Base-by-base conservation (phyloP, 37 sponge, comb jelly and placozoan genomes). In the Aplysina aerophoba region DNA sequence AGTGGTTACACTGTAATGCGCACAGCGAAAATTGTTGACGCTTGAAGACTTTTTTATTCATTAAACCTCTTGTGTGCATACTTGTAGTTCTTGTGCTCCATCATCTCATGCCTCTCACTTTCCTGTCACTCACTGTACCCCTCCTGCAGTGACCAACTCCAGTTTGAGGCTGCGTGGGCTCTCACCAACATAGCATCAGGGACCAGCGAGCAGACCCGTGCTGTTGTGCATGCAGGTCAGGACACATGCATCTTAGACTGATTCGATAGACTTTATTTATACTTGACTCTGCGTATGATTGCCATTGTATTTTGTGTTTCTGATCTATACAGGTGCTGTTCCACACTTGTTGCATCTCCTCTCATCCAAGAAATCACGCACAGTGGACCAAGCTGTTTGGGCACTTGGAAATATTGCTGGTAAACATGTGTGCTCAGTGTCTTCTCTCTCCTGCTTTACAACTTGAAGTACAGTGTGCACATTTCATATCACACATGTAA, bases 81-180 rank as follows among this genome's bases (percentile, higher is more conserved):
- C n/a, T n/a, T n/a, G n/a, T n/a, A n/a, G n/a, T n/a, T n/a, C n/a
- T n/a, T n/a, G n/a, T n/a, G n/a, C n/a, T n/a, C n/a, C n/a, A n/a
- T n/a, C n/a, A n/a, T n/a, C n/a, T n/a, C n/a, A n/a, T n/a, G n/a
- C n/a, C n/a, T n/a, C n/a, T n/a, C n/a, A n/a, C n/a, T n/a, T n/a
- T n/a, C n/a, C n/a, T n/a, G n/a, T 8, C 50, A 11, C 50, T 3
- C 8, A n/a, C 82, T 91, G 17, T 44, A 55, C 56, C 69, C 31
- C 53, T 38, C 77, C 35, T 21, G 82, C 56, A 90, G 88, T n/a
- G 86, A 89, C 56, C 85, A 84, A 58, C 81, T 98, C 0, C 99
- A 98, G 83, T 98, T 96, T 83, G 99, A 98, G 44, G 91, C 99
- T 8, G 95, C 97, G 14, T 98, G 99, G 99, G 97, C 95, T 56